These are phyloP conservation scores for Pantala flavescens DNA, from an alignment of 1,140 invertebrate genomes.

Conservation along the genomic window DNA sequence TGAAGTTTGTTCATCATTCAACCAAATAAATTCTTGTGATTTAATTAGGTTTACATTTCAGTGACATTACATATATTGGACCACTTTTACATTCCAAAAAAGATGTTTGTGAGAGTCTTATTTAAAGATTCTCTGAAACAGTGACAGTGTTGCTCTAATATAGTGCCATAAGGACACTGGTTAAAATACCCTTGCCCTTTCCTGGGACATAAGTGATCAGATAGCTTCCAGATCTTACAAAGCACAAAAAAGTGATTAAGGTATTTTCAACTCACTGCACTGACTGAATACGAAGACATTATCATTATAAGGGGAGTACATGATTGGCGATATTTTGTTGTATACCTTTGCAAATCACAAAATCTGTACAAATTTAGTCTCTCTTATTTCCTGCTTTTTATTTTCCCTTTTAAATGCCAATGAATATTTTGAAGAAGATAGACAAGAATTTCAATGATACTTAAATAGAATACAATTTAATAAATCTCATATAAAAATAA, in stretches of 20 bases:
- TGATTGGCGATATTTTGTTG: background rate
- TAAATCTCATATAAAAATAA: background rate
- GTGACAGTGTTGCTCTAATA: background rate
- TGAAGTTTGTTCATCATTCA: background rate
- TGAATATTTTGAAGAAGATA: background rate
- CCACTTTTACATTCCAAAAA: background rate
- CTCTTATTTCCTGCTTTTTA: background rate
- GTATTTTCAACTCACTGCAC: background rate
- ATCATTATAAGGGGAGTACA: background rate
- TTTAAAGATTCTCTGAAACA: background rate
- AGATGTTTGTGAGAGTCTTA: background rate
- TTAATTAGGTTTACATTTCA: background rate
- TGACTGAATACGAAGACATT: background rate
- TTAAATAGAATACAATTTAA: background rate
- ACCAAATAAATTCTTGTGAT: constrained; percentile 4
- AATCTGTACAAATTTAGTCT: background rate
- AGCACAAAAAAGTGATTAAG: constrained; percentile 8
- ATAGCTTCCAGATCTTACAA: constrained; percentile 6
- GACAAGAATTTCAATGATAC: background rate
- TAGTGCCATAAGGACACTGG: background rate
- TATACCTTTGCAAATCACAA: background rate
- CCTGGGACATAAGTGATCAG: background rate
- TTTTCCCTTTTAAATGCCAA: background rate
- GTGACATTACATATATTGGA: background rate
- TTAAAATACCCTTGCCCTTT: background rate